Conservation (phyloP, 1,140 invertebrate species). For the Thereuonema tuberculata region DNA sequence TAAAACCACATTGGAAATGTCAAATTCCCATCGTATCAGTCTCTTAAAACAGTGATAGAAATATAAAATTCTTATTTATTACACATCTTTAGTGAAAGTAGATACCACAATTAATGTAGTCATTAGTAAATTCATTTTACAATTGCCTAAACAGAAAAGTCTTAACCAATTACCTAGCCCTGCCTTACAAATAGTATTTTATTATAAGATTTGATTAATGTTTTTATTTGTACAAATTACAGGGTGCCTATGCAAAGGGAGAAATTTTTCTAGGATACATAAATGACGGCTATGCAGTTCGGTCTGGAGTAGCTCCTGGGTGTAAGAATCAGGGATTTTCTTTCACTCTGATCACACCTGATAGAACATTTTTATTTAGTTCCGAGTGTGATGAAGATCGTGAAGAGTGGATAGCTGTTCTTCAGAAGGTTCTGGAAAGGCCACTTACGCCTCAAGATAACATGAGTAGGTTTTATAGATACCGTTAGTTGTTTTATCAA, state of each 20-base stretch:
- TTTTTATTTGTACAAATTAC: too few relatives aligned
- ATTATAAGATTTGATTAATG: not conserved
- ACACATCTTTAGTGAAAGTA: too few relatives aligned
- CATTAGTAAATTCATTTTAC: too few relatives aligned
- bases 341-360: conserved; percentile 76
- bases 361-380: conserved; percentile 65
- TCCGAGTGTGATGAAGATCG: conserved; percentile 59
- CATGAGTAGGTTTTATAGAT: conserved; percentile 52
- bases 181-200: not conserved
- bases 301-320: conserved; percentile 43
- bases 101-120: too few relatives aligned
- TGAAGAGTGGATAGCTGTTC: conserved; percentile 59
- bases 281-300: conserved; percentile 55
- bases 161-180: not conserved
- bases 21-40: too few relatives aligned
- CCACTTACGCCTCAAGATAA: conserved; percentile 65
- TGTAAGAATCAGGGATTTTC: conserved; percentile 50
- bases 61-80: too few relatives aligned
- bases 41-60: too few relatives aligned
- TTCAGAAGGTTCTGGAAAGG: conserved; percentile 57
- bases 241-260: conserved; percentile 74
- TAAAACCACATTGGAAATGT: too few relatives aligned
- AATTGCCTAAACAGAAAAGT: not conserved
- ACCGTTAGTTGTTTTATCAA: not conserved
- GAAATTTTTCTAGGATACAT: conserved; percentile 74